phyloP scores from a whole-genome alignment of 92 coral and sea anemone species.

The Umimayanthus chanpuru region DNA sequence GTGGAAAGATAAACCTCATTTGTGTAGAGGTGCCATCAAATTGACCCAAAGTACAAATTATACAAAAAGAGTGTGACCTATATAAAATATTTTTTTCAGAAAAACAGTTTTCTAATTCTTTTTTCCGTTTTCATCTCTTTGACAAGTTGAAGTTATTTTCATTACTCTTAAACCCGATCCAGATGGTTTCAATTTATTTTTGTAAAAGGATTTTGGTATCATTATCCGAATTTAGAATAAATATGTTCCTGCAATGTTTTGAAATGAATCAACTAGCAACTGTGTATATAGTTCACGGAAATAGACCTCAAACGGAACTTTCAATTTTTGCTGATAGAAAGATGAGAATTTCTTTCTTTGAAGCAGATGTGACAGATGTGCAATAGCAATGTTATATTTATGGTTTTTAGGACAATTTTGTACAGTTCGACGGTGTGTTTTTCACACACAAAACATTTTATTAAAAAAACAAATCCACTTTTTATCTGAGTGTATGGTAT shows the following conservation, averaged over 20 bases:
- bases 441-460: constrained; percentile 15
- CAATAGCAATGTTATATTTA: neutral
- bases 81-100: constrained; percentile 19
- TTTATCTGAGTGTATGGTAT: neutral
- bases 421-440: constrained; percentile 18
- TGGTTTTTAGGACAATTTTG: constrained; percentile 14
- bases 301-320: neutral
- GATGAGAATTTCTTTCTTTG: neutral
- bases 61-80: neutral
- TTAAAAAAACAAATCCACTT: neutral
- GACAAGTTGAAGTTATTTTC: neutral
- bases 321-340: neutral
- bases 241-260: neutral
- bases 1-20: neutral
- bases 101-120: neutral
- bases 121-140: neutral
- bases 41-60: neutral
- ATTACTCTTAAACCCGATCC: neutral
- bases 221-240: neutral
- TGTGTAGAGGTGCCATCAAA: neutral
- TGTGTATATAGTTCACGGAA: neutral
- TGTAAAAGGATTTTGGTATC: neutral
- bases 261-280: neutral
- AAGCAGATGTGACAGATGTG: constrained; percentile 1
- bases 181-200: constrained; percentile 2